Evolutionary conservation across 2,113 vertebrate species (phyloP), one percentile per base, ranked within the genome.

Genomic region (Neogale vison): DNA sequence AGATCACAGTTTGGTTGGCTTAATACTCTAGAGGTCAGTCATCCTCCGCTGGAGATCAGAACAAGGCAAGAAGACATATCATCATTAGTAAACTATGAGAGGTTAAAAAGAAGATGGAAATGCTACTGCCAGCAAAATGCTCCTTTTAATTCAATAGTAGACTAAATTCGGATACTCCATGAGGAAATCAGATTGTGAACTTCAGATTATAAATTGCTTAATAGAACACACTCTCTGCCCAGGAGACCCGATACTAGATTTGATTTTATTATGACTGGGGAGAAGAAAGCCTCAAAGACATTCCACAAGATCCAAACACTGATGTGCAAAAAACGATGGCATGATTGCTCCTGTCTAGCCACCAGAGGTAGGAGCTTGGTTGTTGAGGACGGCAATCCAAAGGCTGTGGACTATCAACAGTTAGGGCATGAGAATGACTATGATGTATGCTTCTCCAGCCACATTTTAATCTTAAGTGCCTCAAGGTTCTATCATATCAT

Each of bases 131-230:
- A 11, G 85, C 82, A 93, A 90, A 80, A 80, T 88, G 59, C 47
- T 89, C 69, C 67, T 86, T 92, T 96, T 71, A 83, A 61, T 82
- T 82, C 67, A 82, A 61, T 63, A 65, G 36, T 65, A 85, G 88
- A 87, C 20, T 36, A 95, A 55, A 93, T 96, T 97, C 36, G 88
- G 57, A 79, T 72, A 82, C 52, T 65, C 76, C 72, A 77, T 36
- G 61, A 90, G 63, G n/a, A 72, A 96, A 88, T 88, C 55, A 71
- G 76, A 69, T 39, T 82, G 45, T 76, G 24, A 92, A 77, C 83
- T 97, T 97, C 31, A 85, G 84, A 67, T 85, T 71, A 83, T 55
- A 90, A 96, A 67, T 92, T 17, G 34, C 36, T 90, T 92, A 65
- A 71, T 71, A 71, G 95, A 92, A 87, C 0, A 57, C 10, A 84